Base-by-base conservation (phyloP, 2,888 invertebrate species). In the Ditula angustiorana region DNA sequence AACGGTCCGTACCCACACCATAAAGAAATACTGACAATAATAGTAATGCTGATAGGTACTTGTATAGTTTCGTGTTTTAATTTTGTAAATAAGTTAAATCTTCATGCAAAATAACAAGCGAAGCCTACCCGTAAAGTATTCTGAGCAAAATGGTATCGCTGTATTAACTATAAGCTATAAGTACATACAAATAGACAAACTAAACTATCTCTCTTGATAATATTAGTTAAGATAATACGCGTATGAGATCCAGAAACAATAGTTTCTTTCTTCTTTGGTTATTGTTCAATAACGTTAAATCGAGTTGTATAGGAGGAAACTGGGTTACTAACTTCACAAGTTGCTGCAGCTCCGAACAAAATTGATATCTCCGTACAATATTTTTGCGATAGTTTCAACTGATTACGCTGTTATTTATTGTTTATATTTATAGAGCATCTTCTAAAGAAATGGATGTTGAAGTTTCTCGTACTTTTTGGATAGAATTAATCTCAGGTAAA, bases 151-250 rank as follows among this genome's bases (percentile, higher is more conserved):
- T 28, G 16, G 49, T 50, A 56, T 56, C 37, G 30, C 46, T 56
- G 26, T 28, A 28, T 37, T 11, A n/a, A n/a, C n/a, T n/a, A n/a
- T n/a, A n/a, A n/a, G n/a, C n/a, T n/a, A n/a, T n/a, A 26, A 53
- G 24, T 56, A 47, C 46, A 21, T 33, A 26, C 11, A 61, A 53
- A 33, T 13, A 55, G 21, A n/a, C n/a, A n/a, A n/a, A n/a, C n/a
- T n/a, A 64, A 58, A 59, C 52, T 47, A 59, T 46, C 44, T 53
- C 62, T 49, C 59, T 53, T 58, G 53, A 64, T 64, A 59, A 64
- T 64, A 59, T 35, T 58, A 64, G 58, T 64, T 64, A 64, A 64
- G 64, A 64, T 64, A 64, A 64, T 64, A 64, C 58, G 46, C 55
- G 53, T 46, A 64, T 53, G 59, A 64, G 58, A 59, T 58, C 64